These are phyloP conservation scores for Cervus canadensis DNA, from an alignment of 2,113 vertebrate genomes.

Conservation along the genomic window DNA sequence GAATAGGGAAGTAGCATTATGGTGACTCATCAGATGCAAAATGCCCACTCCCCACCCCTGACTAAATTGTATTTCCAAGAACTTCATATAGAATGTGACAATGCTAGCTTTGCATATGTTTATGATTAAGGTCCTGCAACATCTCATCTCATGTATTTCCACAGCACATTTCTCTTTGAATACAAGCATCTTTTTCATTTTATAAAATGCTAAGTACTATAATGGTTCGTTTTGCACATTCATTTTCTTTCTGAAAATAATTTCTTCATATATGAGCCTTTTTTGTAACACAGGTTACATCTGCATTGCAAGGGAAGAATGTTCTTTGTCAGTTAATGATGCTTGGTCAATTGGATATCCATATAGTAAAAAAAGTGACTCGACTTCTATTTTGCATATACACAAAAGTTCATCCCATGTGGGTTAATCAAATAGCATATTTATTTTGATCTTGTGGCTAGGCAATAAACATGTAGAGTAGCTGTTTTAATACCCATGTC, in stretches of 20 bases:
- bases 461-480: background rate
- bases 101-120: constrained; percentile 3
- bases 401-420: background rate
- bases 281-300: background rate
- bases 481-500: background rate
- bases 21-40: background rate
- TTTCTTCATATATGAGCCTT: background rate
- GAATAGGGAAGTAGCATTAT: background rate
- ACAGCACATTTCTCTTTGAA: constrained; percentile 55
- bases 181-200: constrained; percentile 47
- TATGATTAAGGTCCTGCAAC: constrained; percentile 62
- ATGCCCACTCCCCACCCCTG: background rate
- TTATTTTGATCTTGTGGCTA: background rate
- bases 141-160: constrained; percentile 42
- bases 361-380: background rate
- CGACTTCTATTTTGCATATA: background rate
- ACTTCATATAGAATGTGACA: background rate
- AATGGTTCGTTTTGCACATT: constrained; percentile 59
- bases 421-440: background rate
- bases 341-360: background rate
- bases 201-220: constrained; percentile 57
- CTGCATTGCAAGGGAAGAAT: background rate
- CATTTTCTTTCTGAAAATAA: constrained; percentile 50
- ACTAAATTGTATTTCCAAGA: constrained; percentile 2
- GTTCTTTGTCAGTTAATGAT: background rate